Evolutionary conservation across 2,888 invertebrate genomes (phyloP).

Genomic region (Athalia circularis): DNA sequence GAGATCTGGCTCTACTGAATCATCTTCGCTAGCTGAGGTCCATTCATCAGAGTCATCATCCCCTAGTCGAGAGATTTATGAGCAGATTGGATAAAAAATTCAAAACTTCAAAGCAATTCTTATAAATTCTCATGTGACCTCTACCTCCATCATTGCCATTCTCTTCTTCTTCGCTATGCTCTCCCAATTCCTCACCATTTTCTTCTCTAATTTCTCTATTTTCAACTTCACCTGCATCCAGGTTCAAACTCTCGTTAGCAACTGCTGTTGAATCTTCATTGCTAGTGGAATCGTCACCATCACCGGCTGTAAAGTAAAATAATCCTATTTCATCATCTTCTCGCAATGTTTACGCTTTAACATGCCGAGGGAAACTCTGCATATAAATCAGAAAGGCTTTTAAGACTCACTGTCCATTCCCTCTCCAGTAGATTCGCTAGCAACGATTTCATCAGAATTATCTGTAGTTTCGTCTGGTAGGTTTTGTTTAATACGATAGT

Average conservation of each 20-base stretch:
- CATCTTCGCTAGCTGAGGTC: conserved; percentile 57
- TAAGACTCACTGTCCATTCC: conserved; percentile 40
- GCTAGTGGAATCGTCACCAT: neutral
- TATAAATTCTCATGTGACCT: neutral
- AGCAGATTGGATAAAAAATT: neutral
- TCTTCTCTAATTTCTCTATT: conserved; percentile 34
- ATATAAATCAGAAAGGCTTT: neutral
- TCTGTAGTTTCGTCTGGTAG: conserved; percentile 52
- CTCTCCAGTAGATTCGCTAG: conserved; percentile 48
- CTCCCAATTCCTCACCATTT: conserved; percentile 35
- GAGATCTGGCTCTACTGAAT: conserved; percentile 57
- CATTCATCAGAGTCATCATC: conserved; percentile 59
- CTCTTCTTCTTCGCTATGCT: conserved; percentile 35
- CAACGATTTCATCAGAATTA: conserved; percentile 50
- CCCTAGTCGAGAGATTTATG: conserved; percentile 44
- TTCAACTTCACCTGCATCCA: conserved; percentile 27
- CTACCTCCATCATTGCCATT: conserved; percentile 45
- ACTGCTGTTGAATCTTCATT: conserved; percentile 18
- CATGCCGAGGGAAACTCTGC: neutral
- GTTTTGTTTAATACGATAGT: conserved; percentile 60
- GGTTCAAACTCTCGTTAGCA: conserved; percentile 27
- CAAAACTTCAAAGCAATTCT: conserved; percentile 8
- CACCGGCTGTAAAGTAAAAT: neutral
- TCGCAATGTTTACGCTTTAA: neutral
- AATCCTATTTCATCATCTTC: neutral